Base-by-base conservation (phyloP, 2,797 vertebrate genomes). In the Alcedo atthis region DNA sequence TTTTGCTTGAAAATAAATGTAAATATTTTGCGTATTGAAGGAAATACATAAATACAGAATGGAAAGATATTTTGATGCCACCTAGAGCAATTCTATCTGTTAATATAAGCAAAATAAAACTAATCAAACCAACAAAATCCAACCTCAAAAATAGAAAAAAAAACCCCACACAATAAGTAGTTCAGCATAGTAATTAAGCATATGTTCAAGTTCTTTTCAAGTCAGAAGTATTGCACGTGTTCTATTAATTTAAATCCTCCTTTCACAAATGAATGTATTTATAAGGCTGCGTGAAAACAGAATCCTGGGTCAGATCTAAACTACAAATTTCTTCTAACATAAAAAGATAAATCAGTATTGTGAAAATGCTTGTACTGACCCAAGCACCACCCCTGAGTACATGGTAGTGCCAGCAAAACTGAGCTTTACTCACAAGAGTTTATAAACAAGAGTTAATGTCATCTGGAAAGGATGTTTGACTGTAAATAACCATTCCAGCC, bases 371-470 rank as follows among this genome's bases (percentile, higher is more conserved):
- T 71, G 7, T 71, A 7, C 5, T 58, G 21, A 4, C 19, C 4
- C 25, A 74, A 66, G 35, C 57, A 59, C 25, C 37, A 12, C 45
- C 0, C 10, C 45, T 0, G 4, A 48, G 30, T 28, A 30, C 7
- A 10, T 17, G 17, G 30, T 40, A 66, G n/a, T 25, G n/a, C 18
- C 28, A 74, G 21, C 10, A 66, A 69, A 61, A 24, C 12, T 1
- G 5, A 82, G 35, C 6, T 76, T 58, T 66, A 45, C 10, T 21
- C 15, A 18, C 0, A 0, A n/a, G 19, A n/a, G 24, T 2, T 54
- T 21, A 19, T 40, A 40, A 40, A 18, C 0, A 0, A n/a, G 19
- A n/a, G 24, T 2, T 54, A 18, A 19, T 68, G 75, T 73, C 22
- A 30, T 32, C 24, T 43, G 42, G 37, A 40, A 70, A 5, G 16